Evolutionary conservation across 2,113 vertebrate genomes (phyloP).

Genomic region (Penelope pileata): DNA sequence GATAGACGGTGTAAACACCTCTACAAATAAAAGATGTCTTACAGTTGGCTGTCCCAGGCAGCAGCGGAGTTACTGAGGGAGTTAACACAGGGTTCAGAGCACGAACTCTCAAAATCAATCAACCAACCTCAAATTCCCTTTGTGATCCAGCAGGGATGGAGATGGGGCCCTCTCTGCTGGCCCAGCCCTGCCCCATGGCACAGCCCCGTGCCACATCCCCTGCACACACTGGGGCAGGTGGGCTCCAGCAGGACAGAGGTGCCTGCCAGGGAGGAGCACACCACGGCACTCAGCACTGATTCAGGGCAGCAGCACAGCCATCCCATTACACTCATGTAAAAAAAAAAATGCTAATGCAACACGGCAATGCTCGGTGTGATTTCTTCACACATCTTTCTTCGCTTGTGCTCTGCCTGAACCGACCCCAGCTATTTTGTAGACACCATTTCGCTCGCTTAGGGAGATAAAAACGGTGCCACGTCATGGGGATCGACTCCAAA

Average conservation of each 20-base stretch:
- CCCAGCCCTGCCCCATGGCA: too few relatives aligned
- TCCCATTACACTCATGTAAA: not conserved
- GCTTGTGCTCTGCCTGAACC: not conserved
- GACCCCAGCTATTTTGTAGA: not conserved
- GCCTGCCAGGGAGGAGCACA: not conserved
- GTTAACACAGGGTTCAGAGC: not conserved
- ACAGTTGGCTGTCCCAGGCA: not conserved
- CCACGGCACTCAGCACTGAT: not conserved
- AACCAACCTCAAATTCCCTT: not conserved
- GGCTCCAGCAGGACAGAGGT: not conserved
- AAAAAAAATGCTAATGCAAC: not conserved
- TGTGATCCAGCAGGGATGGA: not conserved
- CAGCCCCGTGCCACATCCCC: not conserved
- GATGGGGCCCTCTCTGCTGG: not conserved
- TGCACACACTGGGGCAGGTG: not conserved
- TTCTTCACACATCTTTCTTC: not conserved
- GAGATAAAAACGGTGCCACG: not conserved
- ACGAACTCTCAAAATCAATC: not conserved
- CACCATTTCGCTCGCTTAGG: not conserved
- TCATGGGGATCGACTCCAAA: not conserved
- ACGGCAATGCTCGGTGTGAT: not conserved
- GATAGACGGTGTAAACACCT: constrained; percentile 1
- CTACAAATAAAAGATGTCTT: not conserved
- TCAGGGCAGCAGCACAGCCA: not conserved
- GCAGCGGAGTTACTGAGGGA: not conserved